Evolutionary conservation across 2,113 vertebrate genomes (phyloP), one percentile per base, ranked within the genome.

Genomic region (Periophthalmodon schlosseri): DNA sequence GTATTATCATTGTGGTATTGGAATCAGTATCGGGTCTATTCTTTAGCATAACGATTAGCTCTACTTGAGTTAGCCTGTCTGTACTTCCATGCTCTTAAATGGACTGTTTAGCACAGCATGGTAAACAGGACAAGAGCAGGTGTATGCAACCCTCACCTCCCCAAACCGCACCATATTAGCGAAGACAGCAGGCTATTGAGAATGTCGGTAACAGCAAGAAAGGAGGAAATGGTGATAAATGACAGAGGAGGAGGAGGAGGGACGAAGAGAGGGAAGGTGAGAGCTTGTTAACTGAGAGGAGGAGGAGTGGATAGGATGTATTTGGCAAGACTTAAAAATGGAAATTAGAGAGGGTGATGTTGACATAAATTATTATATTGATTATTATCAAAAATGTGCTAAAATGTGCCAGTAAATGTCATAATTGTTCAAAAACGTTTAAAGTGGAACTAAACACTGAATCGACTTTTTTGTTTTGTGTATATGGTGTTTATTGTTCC

Each of bases 221-320:
- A 75, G 61, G 76, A 58, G 76, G 74, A 80, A 86, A 90, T 83
- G 80, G 85, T 86, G 90, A 91, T 89, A 82, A 87, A 91, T 79
- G 84, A 84, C 28, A 28, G 81, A 72, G 63, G 58, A 54, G 24
- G 2, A n/a, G 16, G 13, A 24, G 70, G 72, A 60, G 77, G 82
- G 80, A 70, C 4, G 73, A 18, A 21, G 2, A 33, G 76, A 20
- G 46, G 73, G 73, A 14, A 68, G 78, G 84, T 15, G 70, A 74
- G 6, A 20, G 56, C 56, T 57, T 18, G 49, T 52, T 52, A 52
- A 16, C 15, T 16, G 50, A 52, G 50, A 52, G 50, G 5, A 21
- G 52, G 39, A 20, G n/a, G 52, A 11, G 52, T 10, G 52, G 16
- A n/a, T n/a, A 5, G 52, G 20, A 3, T 10, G 52, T 54, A 54